phyloP scores from a whole-genome alignment of 2,888 invertebrate species.

The Frankliniella fusca region DNA sequence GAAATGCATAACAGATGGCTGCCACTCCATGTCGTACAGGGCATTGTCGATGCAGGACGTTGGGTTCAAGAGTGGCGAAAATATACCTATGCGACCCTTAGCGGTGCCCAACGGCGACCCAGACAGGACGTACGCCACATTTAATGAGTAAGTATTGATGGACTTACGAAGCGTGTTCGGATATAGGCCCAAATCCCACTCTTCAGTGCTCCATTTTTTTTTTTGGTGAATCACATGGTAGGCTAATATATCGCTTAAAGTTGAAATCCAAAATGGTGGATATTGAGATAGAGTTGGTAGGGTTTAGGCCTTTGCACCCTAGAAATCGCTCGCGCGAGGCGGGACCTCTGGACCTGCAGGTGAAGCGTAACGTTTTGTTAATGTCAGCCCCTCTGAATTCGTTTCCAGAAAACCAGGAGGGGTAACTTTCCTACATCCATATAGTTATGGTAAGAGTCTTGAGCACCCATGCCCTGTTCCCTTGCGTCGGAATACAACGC shows the following conservation, averaged over 20 bases:
- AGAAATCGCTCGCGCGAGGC: no score
- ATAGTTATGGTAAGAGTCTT: conserved; percentile 39
- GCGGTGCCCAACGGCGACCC: conserved; percentile 63
- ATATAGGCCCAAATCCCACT: no score
- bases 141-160: conserved; percentile 64
- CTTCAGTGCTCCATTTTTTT: no score
- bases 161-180: no score
- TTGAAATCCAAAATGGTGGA: no score
- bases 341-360: no score
- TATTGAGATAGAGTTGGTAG: no score
- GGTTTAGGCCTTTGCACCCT: no score
- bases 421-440: conserved; percentile 39
- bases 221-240: no score
- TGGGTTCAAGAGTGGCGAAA: conserved; percentile 59
- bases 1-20: not conserved
- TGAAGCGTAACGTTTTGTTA: not conserved
- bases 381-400: conserved; percentile 2
- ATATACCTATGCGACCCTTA: conserved; percentile 71
- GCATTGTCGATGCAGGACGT: conserved; percentile 43
- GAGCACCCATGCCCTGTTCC: not conserved
- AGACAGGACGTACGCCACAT: conserved; percentile 53
- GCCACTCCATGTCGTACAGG: conserved; percentile 43
- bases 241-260: no score
- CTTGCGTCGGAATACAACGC: not conserved
- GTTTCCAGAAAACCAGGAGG: conserved; percentile 38